These are phyloP conservation scores for Catocala nupta DNA, from an alignment of 2,888 invertebrate species.

Conservation along the genomic window DNA sequence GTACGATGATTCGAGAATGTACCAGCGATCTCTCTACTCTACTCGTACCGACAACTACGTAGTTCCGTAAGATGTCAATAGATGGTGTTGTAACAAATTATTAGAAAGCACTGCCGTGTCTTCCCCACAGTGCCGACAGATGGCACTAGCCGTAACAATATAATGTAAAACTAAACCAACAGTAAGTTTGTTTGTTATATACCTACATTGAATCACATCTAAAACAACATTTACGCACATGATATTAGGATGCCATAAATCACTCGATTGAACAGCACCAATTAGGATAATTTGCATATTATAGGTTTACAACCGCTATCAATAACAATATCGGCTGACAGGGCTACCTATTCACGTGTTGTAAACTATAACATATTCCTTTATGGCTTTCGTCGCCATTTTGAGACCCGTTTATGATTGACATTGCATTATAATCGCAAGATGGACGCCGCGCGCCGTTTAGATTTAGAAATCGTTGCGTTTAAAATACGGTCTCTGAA, in stretches of 20 bases:
- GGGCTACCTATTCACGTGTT: not conserved
- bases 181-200: no score
- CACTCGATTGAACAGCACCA: not conserved
- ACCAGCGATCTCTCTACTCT: no score
- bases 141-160: no score
- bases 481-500: no score
- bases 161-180: no score
- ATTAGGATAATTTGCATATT: constrained; percentile 5
- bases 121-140: no score
- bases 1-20: no score
- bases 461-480: not conserved
- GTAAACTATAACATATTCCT: not conserved
- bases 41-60: no score
- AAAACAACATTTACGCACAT: not conserved
- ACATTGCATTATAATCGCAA: not conserved
- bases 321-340: not conserved
- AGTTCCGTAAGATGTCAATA: no score
- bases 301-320: not conserved
- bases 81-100: no score
- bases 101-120: no score
- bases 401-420: not conserved
- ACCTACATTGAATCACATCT: no score
- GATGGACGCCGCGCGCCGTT: not conserved
- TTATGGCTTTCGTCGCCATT: not conserved
- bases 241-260: not conserved